A percentile compares a stretch with the other conserved stretches of the same genome.
phyloP scores from a whole-genome alignment of 2,113 vertebrate genomes.

The Glareola pratincola region DNA sequence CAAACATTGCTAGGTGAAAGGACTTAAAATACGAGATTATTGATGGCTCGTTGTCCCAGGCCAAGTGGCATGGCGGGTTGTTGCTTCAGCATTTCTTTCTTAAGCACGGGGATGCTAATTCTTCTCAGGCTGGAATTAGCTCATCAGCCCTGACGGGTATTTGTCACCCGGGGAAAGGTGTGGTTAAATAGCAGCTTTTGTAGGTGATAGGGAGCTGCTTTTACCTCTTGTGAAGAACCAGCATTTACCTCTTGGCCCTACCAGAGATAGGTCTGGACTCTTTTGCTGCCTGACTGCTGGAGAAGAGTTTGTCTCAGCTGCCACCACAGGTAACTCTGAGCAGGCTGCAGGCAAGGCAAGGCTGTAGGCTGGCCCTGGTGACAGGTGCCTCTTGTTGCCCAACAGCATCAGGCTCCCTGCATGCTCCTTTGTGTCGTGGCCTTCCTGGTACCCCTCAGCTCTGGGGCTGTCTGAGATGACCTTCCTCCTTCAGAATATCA shows the following conservation, averaged over 20 bases:
- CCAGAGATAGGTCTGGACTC: background rate
- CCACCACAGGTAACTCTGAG: background rate
- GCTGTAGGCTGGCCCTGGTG: background rate
- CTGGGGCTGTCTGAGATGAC: background rate
- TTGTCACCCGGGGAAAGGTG: background rate
- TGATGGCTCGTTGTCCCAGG: background rate
- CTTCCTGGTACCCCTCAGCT: background rate
- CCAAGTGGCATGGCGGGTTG: slow-evolving; percentile 11
- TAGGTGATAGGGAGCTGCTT: background rate
- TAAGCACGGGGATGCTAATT: slow-evolving; percentile 2
- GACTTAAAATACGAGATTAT: background rate
- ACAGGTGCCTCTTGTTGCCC: background rate
- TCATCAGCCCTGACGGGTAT: background rate
- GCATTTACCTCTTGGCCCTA: background rate
- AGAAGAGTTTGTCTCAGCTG: background rate
- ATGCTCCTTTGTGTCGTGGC: rapidly evolving
- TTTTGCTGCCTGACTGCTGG: background rate
- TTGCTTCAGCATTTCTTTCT: slow-evolving; percentile 37
- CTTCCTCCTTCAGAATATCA: background rate
- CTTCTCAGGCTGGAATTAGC: background rate
- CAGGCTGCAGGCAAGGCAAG: background rate
- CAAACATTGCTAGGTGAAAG: background rate
- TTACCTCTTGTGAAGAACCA: background rate
- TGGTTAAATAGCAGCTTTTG: background rate
- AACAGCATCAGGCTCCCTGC: rapidly evolving